Conservation (phyloP, 1,140 invertebrate genomes). For the Tetragonula clypearis region DNA sequence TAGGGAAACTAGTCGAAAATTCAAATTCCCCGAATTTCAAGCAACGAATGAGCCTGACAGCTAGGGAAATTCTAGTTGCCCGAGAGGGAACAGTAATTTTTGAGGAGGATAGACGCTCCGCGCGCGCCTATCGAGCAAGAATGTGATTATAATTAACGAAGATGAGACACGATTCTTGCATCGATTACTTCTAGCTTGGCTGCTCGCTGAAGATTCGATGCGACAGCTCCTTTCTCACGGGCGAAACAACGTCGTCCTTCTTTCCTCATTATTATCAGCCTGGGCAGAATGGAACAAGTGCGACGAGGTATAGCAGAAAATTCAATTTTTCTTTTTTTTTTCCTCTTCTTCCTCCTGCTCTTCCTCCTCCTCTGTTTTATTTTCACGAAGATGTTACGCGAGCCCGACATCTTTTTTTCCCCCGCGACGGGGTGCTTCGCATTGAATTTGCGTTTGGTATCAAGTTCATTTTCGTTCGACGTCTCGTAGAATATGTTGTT, state of each 20-base stretch:
- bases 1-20: neutral
- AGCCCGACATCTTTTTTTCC: slow-evolving; percentile 2
- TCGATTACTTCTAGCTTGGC: slow-evolving; percentile 37
- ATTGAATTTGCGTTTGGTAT: neutral
- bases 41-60: neutral
- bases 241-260: slow-evolving; percentile 54
- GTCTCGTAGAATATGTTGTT: neutral
- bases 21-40: neutral
- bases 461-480: slow-evolving; percentile 12
- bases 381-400: slow-evolving; percentile 22
- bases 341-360: too few species aligned
- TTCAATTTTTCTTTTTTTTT: slow-evolving; percentile 45
- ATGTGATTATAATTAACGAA: slow-evolving; percentile 40
- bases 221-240: slow-evolving; percentile 30
- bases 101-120: too few species aligned
- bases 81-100: neutral
- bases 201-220: slow-evolving; percentile 46
- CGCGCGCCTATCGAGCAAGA: neutral
- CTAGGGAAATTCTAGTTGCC: neutral
- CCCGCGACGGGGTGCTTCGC: neutral
- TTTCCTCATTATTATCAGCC: slow-evolving; percentile 51
- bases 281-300: slow-evolving; percentile 58
- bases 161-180: slow-evolving; percentile 29
- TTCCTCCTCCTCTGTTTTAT: too few species aligned
- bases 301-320: slow-evolving; percentile 55